Conservation (phyloP, 2,888 invertebrate genomes). For the Chrysolina oricalcia region DNA sequence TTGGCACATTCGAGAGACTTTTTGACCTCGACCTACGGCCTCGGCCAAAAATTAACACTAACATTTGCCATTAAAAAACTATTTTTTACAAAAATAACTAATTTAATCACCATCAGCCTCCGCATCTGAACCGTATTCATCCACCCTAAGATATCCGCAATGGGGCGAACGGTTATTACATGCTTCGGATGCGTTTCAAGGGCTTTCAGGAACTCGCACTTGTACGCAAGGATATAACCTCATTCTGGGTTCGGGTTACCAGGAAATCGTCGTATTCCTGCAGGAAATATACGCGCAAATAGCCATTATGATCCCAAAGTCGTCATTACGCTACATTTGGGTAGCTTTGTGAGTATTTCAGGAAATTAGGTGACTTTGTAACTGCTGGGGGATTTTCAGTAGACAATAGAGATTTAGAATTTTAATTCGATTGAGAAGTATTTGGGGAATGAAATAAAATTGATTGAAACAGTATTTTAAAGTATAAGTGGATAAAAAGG, state of each 20-base stretch:
- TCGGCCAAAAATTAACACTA: too few relatives aligned
- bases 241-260: slow-evolving; percentile 32
- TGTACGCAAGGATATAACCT: slow-evolving; percentile 20
- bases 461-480: too few relatives aligned
- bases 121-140: slow-evolving; percentile 31
- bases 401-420: neutral
- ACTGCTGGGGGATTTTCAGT: slow-evolving; percentile 12
- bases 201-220: slow-evolving; percentile 20
- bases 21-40: too few relatives aligned
- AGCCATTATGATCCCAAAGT: slow-evolving; percentile 47
- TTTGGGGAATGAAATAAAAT: neutral
- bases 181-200: slow-evolving; percentile 24
- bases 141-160: slow-evolving; percentile 34
- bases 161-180: slow-evolving; percentile 37
- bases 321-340: slow-evolving; percentile 45
- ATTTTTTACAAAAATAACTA: too few relatives aligned
- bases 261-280: slow-evolving; percentile 54
- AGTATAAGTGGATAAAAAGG: too few relatives aligned
- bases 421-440: neutral
- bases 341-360: slow-evolving; percentile 35
- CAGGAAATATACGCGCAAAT: slow-evolving; percentile 49
- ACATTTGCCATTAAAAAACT: too few relatives aligned
- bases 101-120: neutral
- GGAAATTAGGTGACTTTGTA: slow-evolving; percentile 33
- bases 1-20: too few relatives aligned